Conservation (phyloP, 2,888 invertebrate genomes). For the Latheticus oryzae region DNA sequence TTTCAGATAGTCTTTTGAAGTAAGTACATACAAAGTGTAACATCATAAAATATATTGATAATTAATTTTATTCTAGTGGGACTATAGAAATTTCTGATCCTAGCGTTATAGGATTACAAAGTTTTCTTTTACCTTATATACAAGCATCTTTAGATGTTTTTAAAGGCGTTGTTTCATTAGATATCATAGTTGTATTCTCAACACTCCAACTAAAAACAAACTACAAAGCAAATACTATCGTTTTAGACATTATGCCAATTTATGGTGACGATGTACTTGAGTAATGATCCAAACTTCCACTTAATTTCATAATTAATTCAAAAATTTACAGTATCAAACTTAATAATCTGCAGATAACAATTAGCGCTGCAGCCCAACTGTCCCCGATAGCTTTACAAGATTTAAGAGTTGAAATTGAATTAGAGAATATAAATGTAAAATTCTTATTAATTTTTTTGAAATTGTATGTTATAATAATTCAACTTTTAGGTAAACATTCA, state of each 20-base stretch:
- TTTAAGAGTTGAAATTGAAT: background rate
- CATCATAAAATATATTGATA: background rate
- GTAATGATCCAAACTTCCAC: no score
- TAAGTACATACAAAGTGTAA: background rate
- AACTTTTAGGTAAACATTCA: slow-evolving; percentile 3
- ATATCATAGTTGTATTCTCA: slow-evolving; percentile 2
- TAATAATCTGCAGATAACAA: background rate
- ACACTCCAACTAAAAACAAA: background rate
- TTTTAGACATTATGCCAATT: slow-evolving; percentile 8
- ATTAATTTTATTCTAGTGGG: slow-evolving; percentile 3
- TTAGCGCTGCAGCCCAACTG: background rate
- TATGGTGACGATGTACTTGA: slow-evolving; percentile 8
- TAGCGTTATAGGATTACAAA: background rate
- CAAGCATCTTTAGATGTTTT: no score
- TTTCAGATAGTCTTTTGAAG: background rate
- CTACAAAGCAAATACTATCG: background rate
- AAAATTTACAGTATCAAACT: background rate
- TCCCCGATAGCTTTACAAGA: background rate
- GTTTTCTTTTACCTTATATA: background rate
- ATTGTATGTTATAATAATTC: background rate
- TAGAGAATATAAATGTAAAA: background rate
- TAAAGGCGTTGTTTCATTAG: no score
- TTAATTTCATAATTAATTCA: background rate
- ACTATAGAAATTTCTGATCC: background rate
- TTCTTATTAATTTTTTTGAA: background rate